phyloP scores from a whole-genome alignment of 2,113 vertebrate species.

The Tringa solitaria region DNA sequence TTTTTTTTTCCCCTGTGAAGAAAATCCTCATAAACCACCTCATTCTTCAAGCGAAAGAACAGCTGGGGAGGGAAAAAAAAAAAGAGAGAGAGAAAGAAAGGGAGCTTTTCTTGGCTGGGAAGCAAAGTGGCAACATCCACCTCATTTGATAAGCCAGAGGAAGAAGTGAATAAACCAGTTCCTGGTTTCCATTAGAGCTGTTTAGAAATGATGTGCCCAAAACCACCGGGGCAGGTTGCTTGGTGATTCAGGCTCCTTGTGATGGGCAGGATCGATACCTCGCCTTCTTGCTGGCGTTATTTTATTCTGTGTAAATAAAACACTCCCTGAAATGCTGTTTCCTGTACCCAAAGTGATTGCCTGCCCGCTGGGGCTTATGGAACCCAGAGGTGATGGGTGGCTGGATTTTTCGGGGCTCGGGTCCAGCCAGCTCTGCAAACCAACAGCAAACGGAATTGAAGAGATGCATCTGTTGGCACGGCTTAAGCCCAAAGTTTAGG shows the following conservation, averaged over 20 bases:
- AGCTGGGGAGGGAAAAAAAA: background rate
- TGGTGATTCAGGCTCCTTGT: fast-evolving
- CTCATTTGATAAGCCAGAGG: background rate
- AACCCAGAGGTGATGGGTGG: fast-evolving
- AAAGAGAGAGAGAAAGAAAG: background rate
- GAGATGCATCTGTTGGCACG: fast-evolving
- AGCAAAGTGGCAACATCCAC: background rate
- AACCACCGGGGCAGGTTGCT: fast-evolving
- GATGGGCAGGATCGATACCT: background rate
- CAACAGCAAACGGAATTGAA: background rate
- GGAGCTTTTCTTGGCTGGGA: background rate
- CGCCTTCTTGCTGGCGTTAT: fast-evolving
- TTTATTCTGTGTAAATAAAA: background rate
- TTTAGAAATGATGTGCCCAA: background rate
- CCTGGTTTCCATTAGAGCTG: background rate
- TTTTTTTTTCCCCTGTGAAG: background rate
- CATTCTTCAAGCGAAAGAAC: background rate
- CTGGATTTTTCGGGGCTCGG: background rate
- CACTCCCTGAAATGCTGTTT: background rate
- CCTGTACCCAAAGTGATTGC: fast-evolving
- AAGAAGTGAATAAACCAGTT: background rate
- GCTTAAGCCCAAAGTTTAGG: background rate
- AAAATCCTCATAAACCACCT: background rate
- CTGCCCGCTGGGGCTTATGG: background rate
- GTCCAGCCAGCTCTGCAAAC: background rate